A percentile compares a stretch with the other conserved stretches of the same genome.
Conservation (phyloP, 2,113 vertebrate genomes). For the Myocastor coypus region DNA sequence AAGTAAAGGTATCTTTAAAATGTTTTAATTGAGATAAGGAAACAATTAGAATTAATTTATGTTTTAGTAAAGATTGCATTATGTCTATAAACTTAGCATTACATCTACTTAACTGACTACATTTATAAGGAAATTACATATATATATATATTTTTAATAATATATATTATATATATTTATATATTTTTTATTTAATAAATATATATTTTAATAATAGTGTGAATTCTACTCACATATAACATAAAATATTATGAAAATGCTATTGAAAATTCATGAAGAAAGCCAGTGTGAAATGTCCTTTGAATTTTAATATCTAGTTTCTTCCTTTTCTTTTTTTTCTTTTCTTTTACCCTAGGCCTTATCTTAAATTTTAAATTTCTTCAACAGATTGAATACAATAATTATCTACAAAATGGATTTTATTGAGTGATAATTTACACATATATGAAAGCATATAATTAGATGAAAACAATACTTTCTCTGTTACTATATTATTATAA, state of each 20-base stretch:
- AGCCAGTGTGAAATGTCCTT: neutral
- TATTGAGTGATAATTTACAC: neutral
- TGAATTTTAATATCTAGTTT: conserved; percentile 15
- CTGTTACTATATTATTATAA: neutral
- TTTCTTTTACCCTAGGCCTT: neutral
- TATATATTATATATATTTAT: too few species aligned
- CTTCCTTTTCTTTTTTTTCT: conserved; percentile 21
- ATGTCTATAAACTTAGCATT: neutral
- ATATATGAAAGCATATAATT: neutral
- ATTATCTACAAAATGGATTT: neutral
- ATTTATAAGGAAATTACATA: neutral
- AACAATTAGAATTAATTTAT: neutral
- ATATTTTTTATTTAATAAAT: too few species aligned
- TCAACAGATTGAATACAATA: neutral
- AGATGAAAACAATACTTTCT: neutral
- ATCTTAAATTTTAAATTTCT: neutral
- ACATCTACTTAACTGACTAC: neutral
- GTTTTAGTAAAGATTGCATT: neutral
- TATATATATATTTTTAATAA: too few species aligned
- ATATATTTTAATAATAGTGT: neutral
- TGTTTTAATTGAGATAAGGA: neutral
- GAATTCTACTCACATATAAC: neutral
- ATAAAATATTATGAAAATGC: neutral
- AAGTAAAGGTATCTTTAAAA: neutral
- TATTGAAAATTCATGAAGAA: neutral